Conservation (phyloP, 2,888 invertebrate genomes). For the Megamerina dolium region DNA sequence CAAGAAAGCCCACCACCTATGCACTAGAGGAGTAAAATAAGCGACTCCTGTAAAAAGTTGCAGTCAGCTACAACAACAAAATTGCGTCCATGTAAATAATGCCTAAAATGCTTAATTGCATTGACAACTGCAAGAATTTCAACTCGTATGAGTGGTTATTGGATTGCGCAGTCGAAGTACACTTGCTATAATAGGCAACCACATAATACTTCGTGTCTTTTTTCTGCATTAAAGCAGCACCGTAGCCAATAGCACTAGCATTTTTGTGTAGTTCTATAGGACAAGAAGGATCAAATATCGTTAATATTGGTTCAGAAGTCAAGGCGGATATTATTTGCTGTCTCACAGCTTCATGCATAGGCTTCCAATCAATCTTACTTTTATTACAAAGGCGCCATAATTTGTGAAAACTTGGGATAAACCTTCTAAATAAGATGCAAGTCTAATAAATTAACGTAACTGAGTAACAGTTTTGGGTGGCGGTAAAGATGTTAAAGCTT, state of each 20-base stretch:
- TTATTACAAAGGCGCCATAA: slow-evolving; percentile 11
- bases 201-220: no score
- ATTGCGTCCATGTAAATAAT: neutral
- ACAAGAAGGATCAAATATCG: slow-evolving; percentile 19
- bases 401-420: slow-evolving; percentile 9
- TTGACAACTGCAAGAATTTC: neutral
- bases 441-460: no score
- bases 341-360: slow-evolving; percentile 9
- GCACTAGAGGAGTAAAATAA: no score
- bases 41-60: no score
- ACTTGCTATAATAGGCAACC: no score
- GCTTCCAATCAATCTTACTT: neutral
- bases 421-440: slow-evolving; percentile 10
- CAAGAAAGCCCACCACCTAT: slow-evolving; percentile 2
- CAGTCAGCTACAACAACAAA: no score
- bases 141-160: neutral
- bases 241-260: slow-evolving; percentile 13
- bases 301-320: slow-evolving; percentile 17
- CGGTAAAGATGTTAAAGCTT: slow-evolving; percentile 7
- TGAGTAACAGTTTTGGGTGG: no score
- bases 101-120: no score
- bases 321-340: slow-evolving; percentile 11
- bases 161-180: no score
- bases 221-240: slow-evolving; percentile 4
- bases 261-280: slow-evolving; percentile 20